phyloP scores from a whole-genome alignment of 2,113 vertebrate genomes.

The Nesogale talazaci region DNA sequence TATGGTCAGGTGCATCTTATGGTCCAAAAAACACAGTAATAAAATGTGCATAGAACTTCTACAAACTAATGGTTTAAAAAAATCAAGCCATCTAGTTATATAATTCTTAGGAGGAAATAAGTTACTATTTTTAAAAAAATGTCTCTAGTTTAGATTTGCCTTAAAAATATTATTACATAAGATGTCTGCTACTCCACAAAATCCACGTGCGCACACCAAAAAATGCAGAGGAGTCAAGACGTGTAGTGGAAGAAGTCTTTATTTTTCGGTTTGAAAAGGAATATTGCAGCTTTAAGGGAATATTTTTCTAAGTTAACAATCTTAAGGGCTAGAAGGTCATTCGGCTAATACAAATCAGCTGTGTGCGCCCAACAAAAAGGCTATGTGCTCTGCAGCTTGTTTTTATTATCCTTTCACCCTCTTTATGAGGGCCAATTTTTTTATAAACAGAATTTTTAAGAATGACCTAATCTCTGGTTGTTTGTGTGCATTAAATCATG shows the following conservation, averaged over 20 bases:
- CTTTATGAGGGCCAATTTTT: slow-evolving; percentile 90
- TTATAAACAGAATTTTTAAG: slow-evolving; percentile 90
- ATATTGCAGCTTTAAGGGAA: slow-evolving; percentile 90
- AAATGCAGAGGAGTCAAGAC: slow-evolving; percentile 80
- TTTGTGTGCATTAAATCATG: slow-evolving; percentile 90
- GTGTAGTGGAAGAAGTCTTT: slow-evolving; percentile 80
- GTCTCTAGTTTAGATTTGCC: slow-evolving; percentile 41
- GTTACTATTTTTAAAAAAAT: slow-evolving; percentile 31
- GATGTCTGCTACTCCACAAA: slow-evolving; percentile 65
- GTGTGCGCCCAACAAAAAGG: slow-evolving; percentile 87
- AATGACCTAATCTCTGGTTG: slow-evolving; percentile 90
- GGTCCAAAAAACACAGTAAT: no score
- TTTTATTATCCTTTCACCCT: slow-evolving; percentile 91
- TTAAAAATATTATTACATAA: slow-evolving; percentile 34
- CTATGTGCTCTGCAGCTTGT: slow-evolving; percentile 88
- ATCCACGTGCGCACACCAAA: slow-evolving; percentile 65
- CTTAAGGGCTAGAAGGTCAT: slow-evolving; percentile 89
- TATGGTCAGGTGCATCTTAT: no score
- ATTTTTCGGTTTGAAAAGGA: slow-evolving; percentile 87
- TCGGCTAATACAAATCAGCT: slow-evolving; percentile 90
- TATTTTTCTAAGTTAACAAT: slow-evolving; percentile 91
- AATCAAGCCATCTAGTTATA: slow-evolving; percentile 46
- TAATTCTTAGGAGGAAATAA: slow-evolving; percentile 45
- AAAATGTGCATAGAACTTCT: slow-evolving; percentile 64
- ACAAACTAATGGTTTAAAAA: slow-evolving; percentile 52